A percentile compares a stretch with the other conserved stretches of the same genome.
phyloP scores from a whole-genome alignment of 2,113 vertebrate genomes.

The Cervus canadensis region DNA sequence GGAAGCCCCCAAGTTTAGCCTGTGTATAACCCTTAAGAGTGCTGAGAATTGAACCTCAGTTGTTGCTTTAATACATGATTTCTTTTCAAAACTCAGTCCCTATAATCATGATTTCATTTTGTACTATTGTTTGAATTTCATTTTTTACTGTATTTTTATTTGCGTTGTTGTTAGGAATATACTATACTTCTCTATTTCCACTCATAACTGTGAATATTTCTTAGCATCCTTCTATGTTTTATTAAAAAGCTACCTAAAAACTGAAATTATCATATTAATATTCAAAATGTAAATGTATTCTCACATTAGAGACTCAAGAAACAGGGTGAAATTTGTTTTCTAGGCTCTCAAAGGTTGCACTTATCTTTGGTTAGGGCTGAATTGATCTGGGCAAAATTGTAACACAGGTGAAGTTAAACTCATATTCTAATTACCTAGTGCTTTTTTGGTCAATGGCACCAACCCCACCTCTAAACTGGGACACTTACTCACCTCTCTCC shows the following conservation, averaged over 20 bases:
- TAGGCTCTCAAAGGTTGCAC: background rate
- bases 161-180: background rate
- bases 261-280: background rate
- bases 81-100: background rate
- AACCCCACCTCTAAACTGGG: background rate
- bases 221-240: background rate
- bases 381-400: background rate
- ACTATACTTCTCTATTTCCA: background rate
- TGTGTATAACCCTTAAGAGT: background rate
- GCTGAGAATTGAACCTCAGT: background rate
- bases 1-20: background rate
- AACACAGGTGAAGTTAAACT: background rate
- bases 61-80: background rate
- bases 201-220: background rate
- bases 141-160: background rate
- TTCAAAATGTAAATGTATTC: background rate
- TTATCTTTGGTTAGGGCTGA: background rate
- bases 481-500: background rate
- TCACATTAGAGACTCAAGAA: background rate
- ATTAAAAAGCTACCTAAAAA: background rate
- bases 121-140: background rate
- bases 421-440: background rate
- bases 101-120: background rate
- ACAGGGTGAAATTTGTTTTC: background rate
- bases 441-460: background rate